Percentiles rank a stretch among this genome's conserved stretches.
Evolutionary conservation across 2,797 vertebrate genomes (phyloP).

Genomic region (Pantherophis alleghaniensis): DNA sequence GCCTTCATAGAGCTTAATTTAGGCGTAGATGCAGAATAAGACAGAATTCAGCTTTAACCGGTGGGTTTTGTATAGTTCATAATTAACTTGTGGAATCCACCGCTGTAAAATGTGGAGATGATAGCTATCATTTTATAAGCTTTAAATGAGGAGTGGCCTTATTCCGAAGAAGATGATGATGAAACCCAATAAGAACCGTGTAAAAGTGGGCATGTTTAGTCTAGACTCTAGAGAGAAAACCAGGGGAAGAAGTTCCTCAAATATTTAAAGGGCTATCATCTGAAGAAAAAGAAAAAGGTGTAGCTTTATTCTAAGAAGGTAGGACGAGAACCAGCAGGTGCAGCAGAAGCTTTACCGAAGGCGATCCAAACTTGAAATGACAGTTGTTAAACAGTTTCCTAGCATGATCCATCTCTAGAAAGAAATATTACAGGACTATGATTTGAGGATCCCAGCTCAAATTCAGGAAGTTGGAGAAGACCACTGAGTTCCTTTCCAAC

Average conservation of each 20-base stretch:
- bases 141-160: neutral
- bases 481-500: neutral
- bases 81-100: neutral
- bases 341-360: neutral
- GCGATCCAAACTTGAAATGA: neutral
- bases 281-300: neutral
- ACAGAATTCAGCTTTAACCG: neutral
- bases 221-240: neutral
- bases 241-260: neutral
- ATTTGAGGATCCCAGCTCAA: neutral
- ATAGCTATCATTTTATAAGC: neutral
- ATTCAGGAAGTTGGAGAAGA: neutral
- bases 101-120: neutral
- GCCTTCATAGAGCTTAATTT: neutral
- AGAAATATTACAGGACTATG: neutral
- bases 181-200: neutral
- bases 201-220: neutral
- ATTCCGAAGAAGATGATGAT: neutral
- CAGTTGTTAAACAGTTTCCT: neutral
- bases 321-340: neutral
- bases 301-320: neutral
- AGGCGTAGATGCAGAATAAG: neutral
- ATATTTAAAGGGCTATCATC: neutral
- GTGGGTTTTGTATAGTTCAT: neutral
- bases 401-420: neutral